Conservation (phyloP, 2,888 invertebrate genomes). For the Pseudoips prasinana region DNA sequence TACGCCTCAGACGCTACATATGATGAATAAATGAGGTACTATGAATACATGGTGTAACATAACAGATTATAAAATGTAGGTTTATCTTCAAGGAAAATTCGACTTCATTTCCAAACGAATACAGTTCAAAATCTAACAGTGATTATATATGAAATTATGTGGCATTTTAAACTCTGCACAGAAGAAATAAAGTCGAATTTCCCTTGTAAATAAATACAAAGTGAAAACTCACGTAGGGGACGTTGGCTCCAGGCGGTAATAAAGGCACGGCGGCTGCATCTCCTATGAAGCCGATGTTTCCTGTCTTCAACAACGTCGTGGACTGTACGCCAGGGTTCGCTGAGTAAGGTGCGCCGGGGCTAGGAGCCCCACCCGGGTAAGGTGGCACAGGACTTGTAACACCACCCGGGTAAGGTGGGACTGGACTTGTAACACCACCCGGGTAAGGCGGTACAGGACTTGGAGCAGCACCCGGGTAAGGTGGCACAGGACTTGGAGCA, state of each 20-base stretch:
- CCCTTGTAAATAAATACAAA: no score
- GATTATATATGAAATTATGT: no score
- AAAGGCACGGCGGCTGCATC: slow-evolving; percentile 31
- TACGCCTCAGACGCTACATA: no score
- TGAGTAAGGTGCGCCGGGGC: slow-evolving; percentile 6
- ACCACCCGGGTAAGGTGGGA: slow-evolving; percentile 20
- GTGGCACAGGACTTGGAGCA: slow-evolving; percentile 20
- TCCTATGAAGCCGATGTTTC: slow-evolving; percentile 39
- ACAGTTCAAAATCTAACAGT: no score
- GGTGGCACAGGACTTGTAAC: slow-evolving; percentile 3
- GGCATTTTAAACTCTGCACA: no score
- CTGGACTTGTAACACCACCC: slow-evolving; percentile 1
- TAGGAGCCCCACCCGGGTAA: neutral
- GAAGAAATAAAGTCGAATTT: no score
- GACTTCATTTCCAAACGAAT: no score
- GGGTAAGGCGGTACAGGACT: slow-evolving; percentile 25
- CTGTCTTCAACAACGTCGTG: slow-evolving; percentile 34
- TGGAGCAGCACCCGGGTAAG: slow-evolving; percentile 27
- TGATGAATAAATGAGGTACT: no score
- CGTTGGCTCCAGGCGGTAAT: slow-evolving; percentile 37
- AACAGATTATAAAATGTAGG: no score
- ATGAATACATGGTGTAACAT: no score
- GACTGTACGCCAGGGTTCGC: slow-evolving; percentile 12
- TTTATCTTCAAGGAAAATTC: no score
- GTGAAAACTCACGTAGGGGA: slow-evolving; percentile 51